These are phyloP conservation scores for Leptinotarsa defecta DNA, from an alignment of 1,140 invertebrate genomes.

Conservation along the genomic window DNA sequence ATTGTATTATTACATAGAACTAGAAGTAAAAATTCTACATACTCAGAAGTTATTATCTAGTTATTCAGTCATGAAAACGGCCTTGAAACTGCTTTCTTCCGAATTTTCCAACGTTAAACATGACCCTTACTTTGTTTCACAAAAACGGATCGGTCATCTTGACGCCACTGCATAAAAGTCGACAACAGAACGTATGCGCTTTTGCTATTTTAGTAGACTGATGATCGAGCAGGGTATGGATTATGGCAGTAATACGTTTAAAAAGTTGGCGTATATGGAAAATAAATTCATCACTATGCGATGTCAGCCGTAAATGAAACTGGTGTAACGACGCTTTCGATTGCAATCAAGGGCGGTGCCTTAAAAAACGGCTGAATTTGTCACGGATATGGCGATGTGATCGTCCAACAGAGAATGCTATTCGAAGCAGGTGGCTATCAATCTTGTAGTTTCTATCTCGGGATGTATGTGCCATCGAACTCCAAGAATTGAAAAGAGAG, in stretches of 20 bases:
- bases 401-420: background rate
- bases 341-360: constrained; percentile 24
- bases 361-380: constrained; percentile 19
- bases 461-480: too few relatives aligned
- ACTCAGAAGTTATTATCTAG: too few relatives aligned
- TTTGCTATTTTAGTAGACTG: constrained; percentile 21
- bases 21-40: too few relatives aligned
- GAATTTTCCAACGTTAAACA: too few relatives aligned
- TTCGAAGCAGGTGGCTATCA: too few relatives aligned
- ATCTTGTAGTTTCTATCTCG: too few relatives aligned
- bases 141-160: background rate
- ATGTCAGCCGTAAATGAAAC: constrained; percentile 19
- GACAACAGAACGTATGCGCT: background rate
- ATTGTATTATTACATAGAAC: too few relatives aligned
- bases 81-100: too few relatives aligned
- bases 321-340: constrained; percentile 18
- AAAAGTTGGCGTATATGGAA: constrained; percentile 17
- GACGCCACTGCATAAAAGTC: background rate
- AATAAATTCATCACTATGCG: constrained; percentile 20
- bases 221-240: constrained; percentile 13
- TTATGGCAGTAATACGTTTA: constrained; percentile 28
- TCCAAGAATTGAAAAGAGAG: too few relatives aligned
- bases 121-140: too few relatives aligned
- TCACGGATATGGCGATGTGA: constrained; percentile 7
- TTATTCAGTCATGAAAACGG: too few relatives aligned